A percentile compares a stretch with the other conserved stretches of the same genome.
Evolutionary conservation across 2,797 vertebrate species (phyloP).

Genomic region (Syndactyla subalaris): DNA sequence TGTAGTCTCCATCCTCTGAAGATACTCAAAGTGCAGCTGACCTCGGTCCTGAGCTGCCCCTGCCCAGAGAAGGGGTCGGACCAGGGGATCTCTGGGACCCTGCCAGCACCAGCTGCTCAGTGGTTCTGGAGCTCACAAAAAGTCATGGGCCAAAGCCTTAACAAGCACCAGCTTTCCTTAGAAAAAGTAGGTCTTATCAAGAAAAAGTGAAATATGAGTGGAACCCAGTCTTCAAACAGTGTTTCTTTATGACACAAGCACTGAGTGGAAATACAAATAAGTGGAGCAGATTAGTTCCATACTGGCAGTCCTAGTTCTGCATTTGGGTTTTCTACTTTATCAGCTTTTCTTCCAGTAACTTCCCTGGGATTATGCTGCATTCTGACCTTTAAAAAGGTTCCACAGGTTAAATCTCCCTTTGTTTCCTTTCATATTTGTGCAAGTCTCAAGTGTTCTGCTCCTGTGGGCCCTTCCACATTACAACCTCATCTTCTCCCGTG

Average conservation of each 20-base stretch:
- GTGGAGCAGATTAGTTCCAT: not conserved
- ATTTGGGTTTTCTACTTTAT: constrained; percentile 8
- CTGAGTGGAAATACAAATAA: constrained; percentile 72
- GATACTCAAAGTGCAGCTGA: not conserved
- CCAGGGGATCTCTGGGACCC: not conserved
- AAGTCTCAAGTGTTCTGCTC: not conserved
- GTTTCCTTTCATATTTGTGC: not conserved
- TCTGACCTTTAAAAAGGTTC: not conserved
- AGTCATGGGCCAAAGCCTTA: not conserved
- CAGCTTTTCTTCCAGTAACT: not conserved
- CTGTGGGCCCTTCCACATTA: rapidly evolving
- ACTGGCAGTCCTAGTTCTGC: not conserved
- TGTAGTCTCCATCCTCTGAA: not conserved
- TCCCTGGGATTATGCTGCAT: not conserved
- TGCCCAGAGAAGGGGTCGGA: not conserved
- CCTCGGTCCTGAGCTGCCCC: not conserved
- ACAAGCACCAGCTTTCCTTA: not conserved
- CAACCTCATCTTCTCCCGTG: not conserved
- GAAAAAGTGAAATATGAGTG: not conserved
- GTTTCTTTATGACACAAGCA: constrained; percentile 34
- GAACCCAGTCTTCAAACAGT: not conserved
- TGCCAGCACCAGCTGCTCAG: not conserved
- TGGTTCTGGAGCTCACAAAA: not conserved
- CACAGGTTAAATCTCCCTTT: not conserved
- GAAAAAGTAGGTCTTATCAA: constrained; percentile 23